These are phyloP conservation scores for Noctua fimbriata DNA, from an alignment of 2,888 invertebrate genomes.

Conservation along the genomic window DNA sequence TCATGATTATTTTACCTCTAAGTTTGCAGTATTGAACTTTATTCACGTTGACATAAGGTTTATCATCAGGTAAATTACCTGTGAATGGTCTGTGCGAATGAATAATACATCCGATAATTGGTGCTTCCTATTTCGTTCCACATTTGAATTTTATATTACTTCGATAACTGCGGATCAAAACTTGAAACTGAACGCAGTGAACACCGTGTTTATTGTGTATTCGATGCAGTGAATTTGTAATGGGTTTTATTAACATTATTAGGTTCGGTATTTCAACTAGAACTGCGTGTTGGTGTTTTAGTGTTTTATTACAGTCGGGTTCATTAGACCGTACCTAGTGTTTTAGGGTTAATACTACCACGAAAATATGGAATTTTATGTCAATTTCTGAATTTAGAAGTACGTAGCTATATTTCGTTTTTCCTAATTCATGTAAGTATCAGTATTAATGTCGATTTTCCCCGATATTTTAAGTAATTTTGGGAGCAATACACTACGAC, in stretches of 20 bases:
- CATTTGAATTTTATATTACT: conserved; percentile 62
- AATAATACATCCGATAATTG: conserved; percentile 63
- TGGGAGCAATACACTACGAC: background rate
- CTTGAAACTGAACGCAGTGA: conserved; percentile 28
- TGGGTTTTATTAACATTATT: conserved; percentile 9
- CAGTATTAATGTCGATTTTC: too few relatives aligned
- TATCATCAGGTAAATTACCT: background rate
- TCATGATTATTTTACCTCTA: background rate
- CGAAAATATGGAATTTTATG: background rate
- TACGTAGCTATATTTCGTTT: too few relatives aligned
- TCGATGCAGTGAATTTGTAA: conserved; percentile 14
- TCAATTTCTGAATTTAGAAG: background rate
- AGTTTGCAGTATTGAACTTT: background rate
- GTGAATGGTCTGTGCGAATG: conserved; percentile 34
- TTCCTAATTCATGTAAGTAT: too few relatives aligned
- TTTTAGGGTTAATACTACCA: background rate
- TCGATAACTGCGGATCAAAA: conserved; percentile 40
- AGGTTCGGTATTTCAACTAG: background rate
- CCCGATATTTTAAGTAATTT: too few relatives aligned
- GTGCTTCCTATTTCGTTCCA: conserved; percentile 54
- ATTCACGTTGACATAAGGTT: background rate
- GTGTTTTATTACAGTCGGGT: background rate
- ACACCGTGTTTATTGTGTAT: conserved; percentile 28
- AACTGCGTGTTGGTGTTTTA: background rate
- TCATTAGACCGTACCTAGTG: background rate